Evolutionary conservation across 2,113 vertebrate species (phyloP).

Genomic region (Axis porcinus): DNA sequence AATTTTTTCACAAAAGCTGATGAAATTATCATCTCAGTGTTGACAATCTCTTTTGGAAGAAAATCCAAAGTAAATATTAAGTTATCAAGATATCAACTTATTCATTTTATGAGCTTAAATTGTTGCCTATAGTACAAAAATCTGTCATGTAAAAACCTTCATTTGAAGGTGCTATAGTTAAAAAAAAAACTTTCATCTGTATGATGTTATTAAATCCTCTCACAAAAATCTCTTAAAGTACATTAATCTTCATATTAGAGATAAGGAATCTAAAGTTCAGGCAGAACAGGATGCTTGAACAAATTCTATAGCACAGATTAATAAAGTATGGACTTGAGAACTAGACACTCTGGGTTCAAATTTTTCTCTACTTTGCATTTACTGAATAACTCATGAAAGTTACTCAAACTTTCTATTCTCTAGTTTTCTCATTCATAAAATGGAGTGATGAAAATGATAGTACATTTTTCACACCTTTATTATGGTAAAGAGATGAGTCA

Average conservation of each 20-base stretch:
- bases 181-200: neutral
- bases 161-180: neutral
- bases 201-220: neutral
- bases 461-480: neutral
- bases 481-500: neutral
- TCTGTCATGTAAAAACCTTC: neutral
- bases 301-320: neutral
- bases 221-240: neutral
- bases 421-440: neutral
- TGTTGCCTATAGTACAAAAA: neutral
- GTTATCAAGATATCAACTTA: neutral
- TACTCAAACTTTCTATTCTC: neutral
- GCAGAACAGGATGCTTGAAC: neutral
- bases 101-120: constrained; percentile 16
- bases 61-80: constrained; percentile 42
- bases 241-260: neutral
- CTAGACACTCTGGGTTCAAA: neutral
- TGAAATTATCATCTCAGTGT: constrained; percentile 11
- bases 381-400: neutral
- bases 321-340: neutral
- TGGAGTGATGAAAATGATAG: neutral
- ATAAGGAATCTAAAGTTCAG: neutral
- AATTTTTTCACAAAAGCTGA: constrained; percentile 21
- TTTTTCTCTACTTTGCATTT: neutral
- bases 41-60: neutral